Evolutionary conservation across 2,888 invertebrate species (phyloP).

Genomic region (Prosapia bicincta): DNA sequence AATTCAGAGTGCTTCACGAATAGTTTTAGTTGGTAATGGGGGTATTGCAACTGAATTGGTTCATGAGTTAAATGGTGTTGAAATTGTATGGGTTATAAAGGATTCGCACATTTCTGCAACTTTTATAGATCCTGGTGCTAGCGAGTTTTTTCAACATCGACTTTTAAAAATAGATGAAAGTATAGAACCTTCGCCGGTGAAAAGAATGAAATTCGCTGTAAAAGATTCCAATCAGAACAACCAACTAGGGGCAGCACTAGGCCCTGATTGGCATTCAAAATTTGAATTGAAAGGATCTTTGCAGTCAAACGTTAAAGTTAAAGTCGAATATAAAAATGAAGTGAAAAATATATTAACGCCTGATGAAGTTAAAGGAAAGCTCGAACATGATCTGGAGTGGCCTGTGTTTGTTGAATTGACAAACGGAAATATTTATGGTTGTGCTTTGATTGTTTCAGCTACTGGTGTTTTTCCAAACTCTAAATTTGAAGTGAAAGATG

Average conservation of each 20-base stretch:
- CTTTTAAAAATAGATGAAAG: conserved; percentile 43
- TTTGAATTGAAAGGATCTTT: conserved; percentile 56
- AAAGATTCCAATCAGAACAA: conserved; percentile 54
- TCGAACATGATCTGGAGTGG: conserved; percentile 48
- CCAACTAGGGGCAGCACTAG: conserved; percentile 77
- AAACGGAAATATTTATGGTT: conserved; percentile 66
- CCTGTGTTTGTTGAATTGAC: conserved; percentile 70
- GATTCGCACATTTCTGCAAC: conserved; percentile 90
- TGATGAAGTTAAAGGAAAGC: conserved; percentile 22
- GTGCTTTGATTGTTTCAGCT: conserved; percentile 93
- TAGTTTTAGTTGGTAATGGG: conserved; percentile 93
- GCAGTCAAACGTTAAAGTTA: conserved; percentile 48
- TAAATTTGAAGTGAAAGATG: conserved; percentile 22
- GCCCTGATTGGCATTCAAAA: conserved; percentile 92
- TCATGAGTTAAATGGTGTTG: conserved; percentile 77
- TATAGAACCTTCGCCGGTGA: conserved; percentile 43
- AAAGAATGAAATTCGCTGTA: conserved; percentile 63
- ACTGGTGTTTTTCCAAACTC: conserved; percentile 81
- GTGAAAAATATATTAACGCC: conserved; percentile 53
- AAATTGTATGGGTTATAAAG: conserved; percentile 91
- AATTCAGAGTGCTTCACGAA: conserved; percentile 62
- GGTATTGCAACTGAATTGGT: conserved; percentile 98
- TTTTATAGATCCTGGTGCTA: conserved; percentile 94
- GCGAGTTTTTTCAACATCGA: conserved; percentile 77
- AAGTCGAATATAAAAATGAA: conserved; percentile 50